Base-by-base conservation (phyloP, 2,888 invertebrate genomes). In the Drosophila putrida region DNA sequence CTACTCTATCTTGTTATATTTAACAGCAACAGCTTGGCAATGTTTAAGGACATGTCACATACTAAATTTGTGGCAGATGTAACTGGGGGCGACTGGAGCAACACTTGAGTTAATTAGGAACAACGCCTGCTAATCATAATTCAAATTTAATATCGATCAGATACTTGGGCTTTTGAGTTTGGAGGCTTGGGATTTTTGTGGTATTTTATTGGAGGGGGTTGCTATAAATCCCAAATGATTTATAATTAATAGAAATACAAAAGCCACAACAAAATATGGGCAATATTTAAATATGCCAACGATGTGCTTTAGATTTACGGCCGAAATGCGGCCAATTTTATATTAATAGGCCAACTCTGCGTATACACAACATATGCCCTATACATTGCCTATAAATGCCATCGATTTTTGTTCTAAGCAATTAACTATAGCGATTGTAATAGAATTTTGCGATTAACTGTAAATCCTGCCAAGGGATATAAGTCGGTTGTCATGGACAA, bases 191-290 rank as follows among this genome's bases (percentile, higher is more conserved):
- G 31, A 43, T 20, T 20, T 15, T 68, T 43, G 38, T 15, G 41
- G 13, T 11, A 20, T 11, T 33, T 36, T 28, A 20, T 20, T 20
- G 20, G 43, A 35, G 39, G 31, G 2, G 15, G 31, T 11, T 31
- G 28, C 28, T 6, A 9, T 31, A 9, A 72, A 88, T 81, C 61
- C 82, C 63, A 35, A 28, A 63, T 71, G 80, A 89, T 85, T 88
- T 82, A 89, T 88, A 82, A 88, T 78, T 85, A 88, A 82, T 69
- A 65, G 28, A 63, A 71, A 57, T 71, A 49, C 44, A 41, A 59
- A 71, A 41, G 20, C 36, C 50, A 49, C 13, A 55, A 46, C 36
- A 50, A 51, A 65, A 50, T 53, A 50, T 64, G 55, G 36, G 46
- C 13, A 62, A 67, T 67, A 76, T 77, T 71, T 55, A 76, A 76